phyloP scores from a whole-genome alignment of 2,797 vertebrate genomes.

The Natrix natrix region DNA sequence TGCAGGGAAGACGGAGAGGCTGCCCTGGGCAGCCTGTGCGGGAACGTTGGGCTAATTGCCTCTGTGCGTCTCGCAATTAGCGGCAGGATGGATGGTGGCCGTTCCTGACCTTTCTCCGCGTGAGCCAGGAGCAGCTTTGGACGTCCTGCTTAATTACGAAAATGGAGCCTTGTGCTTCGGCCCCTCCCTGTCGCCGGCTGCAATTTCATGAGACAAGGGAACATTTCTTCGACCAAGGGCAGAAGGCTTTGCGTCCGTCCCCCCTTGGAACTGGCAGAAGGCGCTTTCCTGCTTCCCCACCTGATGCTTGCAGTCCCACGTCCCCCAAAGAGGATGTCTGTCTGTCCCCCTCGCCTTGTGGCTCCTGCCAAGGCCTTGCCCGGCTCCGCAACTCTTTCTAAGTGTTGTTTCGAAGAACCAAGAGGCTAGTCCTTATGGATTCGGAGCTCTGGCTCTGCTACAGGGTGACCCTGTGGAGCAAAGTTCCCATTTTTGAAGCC shows the following conservation, averaged over 20 bases:
- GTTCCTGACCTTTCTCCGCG: constrained; percentile 61
- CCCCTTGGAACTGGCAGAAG: constrained; percentile 57
- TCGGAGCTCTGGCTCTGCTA: neutral
- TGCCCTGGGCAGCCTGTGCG: constrained; percentile 38
- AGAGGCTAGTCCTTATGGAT: neutral
- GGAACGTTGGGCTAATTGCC: constrained; percentile 55
- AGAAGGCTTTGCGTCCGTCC: constrained; percentile 52
- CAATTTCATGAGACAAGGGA: constrained; percentile 64
- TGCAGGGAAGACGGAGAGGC: constrained; percentile 16
- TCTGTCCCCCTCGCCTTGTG: neutral
- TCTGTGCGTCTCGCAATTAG: constrained; percentile 56
- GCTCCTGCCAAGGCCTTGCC: neutral
- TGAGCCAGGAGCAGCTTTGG: constrained; percentile 51
- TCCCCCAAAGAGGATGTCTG: neutral
- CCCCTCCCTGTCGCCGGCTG: constrained; percentile 37
- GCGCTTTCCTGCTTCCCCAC: constrained; percentile 64
- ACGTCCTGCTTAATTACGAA: constrained; percentile 60
- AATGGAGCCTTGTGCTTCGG: constrained; percentile 45
- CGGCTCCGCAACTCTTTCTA: neutral
- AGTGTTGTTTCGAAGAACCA: neutral
- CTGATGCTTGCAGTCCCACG: neutral
- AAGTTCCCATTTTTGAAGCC: neutral
- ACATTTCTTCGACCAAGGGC: constrained; percentile 63
- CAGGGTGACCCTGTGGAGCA: neutral
- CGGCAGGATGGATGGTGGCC: constrained; percentile 53